Conservation (phyloP, 2,888 invertebrate genomes). For the Eupeodes luniger region DNA sequence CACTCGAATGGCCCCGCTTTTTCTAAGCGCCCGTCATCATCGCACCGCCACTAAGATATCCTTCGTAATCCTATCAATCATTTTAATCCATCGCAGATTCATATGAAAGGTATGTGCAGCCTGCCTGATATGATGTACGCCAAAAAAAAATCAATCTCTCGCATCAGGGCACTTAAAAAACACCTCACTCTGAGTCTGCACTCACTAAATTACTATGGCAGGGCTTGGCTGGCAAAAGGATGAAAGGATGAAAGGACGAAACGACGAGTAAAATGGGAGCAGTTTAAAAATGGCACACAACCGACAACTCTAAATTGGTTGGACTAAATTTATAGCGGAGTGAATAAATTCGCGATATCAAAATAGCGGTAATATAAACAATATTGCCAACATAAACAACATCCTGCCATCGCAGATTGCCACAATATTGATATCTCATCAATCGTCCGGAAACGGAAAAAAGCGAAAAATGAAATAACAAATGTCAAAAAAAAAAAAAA, state of each 20-base stretch:
- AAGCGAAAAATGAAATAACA: neutral
- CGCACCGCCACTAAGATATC: neutral
- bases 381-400: constrained; percentile 73
- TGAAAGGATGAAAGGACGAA: too few relatives aligned
- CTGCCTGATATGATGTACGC: neutral
- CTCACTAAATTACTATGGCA: neutral
- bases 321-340: constrained; percentile 64
- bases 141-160: constrained; percentile 48
- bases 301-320: constrained; percentile 57
- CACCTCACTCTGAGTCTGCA: neutral
- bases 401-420: constrained; percentile 33
- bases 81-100: constrained; percentile 29
- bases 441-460: constrained; percentile 43
- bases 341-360: constrained; percentile 67
- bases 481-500: constrained; percentile 7
- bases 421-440: constrained; percentile 63
- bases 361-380: constrained; percentile 72
- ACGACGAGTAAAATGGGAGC: too few relatives aligned
- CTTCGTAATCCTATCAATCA: constrained; percentile 40
- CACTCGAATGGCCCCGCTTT: constrained; percentile 24
- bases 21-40: neutral
- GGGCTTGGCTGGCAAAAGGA: neutral
- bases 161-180: constrained; percentile 35
- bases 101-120: neutral
- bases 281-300: constrained; percentile 16